Evolutionary conservation across 2,888 invertebrate species (phyloP), one percentile per base, ranked within the genome.

Genomic region (Synanthedon tipuliformis): DNA sequence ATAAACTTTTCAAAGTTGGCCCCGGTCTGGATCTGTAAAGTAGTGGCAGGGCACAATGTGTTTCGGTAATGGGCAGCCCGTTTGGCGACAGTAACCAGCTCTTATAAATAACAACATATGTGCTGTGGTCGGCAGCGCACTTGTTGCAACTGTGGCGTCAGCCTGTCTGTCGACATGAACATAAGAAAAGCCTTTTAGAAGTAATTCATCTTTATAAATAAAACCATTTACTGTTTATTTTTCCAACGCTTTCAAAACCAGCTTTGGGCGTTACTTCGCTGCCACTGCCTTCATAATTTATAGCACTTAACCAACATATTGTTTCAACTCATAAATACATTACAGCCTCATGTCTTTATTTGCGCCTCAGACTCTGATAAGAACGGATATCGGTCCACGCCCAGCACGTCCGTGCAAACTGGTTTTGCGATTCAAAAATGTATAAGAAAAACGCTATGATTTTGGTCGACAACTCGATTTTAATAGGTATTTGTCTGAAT

Each of bases 211-310:
- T 49, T 18, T 49, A 49, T 23, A 49, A 49, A 23, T 41, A 18
- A 4, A 49, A 49, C 49, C 49, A 49, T 49, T 49, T 7, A 16
- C 49, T 16, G 23, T 18, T 49, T 49, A 49, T 49, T 49, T 49
- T 49, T 49, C 49, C 18, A 49, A 13, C 13, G 16, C 49, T 16
- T 58, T 55, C 53, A 52, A 50, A 59, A 56, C 60, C 57, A 57
- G 56, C 57, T 62, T 63, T 68, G 71, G 73, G 65, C 68, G 66
- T 65, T 59, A 57, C 58, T 69, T 65, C 70, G 69, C 69, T 63
- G 69, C 68, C 65, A 63, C 64, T 71, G 75, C 68, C 69, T 65
- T 66, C 71, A 78, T 81, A 82, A 82, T 82, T 82, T 81, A 77
- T 69, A 59, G 65, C 66, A 69, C 69, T 70, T 70, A n/a, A 67